Evolutionary conservation across 2,797 vertebrate species (phyloP).

Genomic region (Coluber constrictor): DNA sequence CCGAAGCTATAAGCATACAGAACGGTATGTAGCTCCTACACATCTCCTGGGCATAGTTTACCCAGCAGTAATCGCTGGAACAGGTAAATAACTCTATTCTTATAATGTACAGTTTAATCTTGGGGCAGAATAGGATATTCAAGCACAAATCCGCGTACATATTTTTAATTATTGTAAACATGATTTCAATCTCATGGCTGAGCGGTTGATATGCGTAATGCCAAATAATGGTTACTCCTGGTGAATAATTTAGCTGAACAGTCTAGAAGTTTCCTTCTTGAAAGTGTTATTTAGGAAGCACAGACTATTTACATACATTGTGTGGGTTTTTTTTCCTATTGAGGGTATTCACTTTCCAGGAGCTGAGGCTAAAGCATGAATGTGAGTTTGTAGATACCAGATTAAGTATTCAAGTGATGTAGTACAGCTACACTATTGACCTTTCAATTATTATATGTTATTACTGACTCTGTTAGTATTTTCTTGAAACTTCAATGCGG

Average conservation of each 20-base stretch:
- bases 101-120: conserved; percentile 34
- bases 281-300: conserved; percentile 7
- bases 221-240: conserved; percentile 26
- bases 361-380: neutral
- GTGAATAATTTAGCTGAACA: conserved; percentile 10
- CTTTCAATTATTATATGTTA: neutral
- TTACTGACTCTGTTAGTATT: neutral
- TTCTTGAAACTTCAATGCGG: neutral
- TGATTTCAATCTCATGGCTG: conserved; percentile 51
- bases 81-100: conserved; percentile 31
- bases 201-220: conserved; percentile 19
- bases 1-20: conserved; percentile 33
- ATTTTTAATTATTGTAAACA: conserved; percentile 62
- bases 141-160: conserved; percentile 45
- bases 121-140: conserved; percentile 24
- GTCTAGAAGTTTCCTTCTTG: neutral
- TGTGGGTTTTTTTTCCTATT: neutral
- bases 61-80: conserved; percentile 4
- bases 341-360: conserved; percentile 2
- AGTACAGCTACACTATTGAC: accelerated
- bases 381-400: neutral
- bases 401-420: neutral
- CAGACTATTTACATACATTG: neutral
- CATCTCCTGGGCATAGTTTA: neutral
- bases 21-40: conserved; percentile 16